Base-by-base conservation (phyloP, 2,113 vertebrate species). In the Rhipidura dahli region DNA sequence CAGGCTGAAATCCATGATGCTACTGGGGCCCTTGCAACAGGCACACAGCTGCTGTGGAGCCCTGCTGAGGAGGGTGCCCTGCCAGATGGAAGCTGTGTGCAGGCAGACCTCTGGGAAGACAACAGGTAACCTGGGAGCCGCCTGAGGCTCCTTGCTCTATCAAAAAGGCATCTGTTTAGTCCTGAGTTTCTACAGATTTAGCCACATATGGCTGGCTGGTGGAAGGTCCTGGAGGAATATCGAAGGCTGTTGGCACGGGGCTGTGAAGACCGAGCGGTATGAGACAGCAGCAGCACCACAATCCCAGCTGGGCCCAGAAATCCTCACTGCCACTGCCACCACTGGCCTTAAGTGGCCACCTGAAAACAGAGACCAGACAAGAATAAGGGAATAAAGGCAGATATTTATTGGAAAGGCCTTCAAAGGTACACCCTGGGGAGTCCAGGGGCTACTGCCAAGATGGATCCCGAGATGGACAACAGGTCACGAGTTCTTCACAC, bases 21-120 rank as follows among this genome's bases (percentile, higher is more conserved):
- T 39, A 0, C 56, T 1, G 2, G 15, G 51, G 33, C n/a, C 16
- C 51, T 94, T 0, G 0, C n/a, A 49, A 5, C 10, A 71, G 47
- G 21, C 19, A 49, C 26, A 3, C 5, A 3, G 39, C 53, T 83
- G 44, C 73, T 65, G 35, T 13, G 13, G 85, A n/a, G 42, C 30
- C 40, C 69, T 12, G 12, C 61, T 57, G 9, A 13, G 53, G 49
- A n/a, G 28, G 6, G 2, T 66, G 54, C 66, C 61, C 57, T 81
- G 65, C 42, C 75, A 61, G 56, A 19, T 42, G 49, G 66, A 63
- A 65, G 27, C 51, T 53, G 12, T 16, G 54, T 56, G 40, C 60
- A 44, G 54, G 31, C 56, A 83, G 51, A 79, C 39, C 23, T 21
- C 39, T 59, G 47, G 35, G 57, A 83, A 51, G 26, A 24, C 23